Evolutionary conservation across 2,888 invertebrate species (phyloP), one percentile per base, ranked within the genome.

Genomic region (Blastobasis adustella): DNA sequence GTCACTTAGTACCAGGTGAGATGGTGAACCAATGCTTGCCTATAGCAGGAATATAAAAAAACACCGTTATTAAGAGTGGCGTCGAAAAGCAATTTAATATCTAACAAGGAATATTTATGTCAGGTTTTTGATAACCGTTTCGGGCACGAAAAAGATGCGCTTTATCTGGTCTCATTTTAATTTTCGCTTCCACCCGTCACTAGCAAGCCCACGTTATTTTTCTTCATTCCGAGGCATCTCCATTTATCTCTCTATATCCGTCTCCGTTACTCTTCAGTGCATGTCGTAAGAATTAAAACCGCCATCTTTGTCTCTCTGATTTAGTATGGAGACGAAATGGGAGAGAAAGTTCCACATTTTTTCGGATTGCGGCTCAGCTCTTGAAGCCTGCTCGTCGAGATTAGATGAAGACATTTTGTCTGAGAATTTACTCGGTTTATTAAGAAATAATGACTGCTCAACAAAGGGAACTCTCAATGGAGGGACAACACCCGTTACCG

Each of bases 161-260:
- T 23, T 23, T 23, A 23, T 23, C 3, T 23, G 23, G 23, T 23
- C 23, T 23, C 23, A 23, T 23, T 23, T 23, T 23, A 23, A 23
- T 23, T 23, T 23, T 23, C 23, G 23, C 23, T 23, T 23, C 23
- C 23, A 43, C 43, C 41, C 41, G 23, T 23, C 47, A 47, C 47
- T 40, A 10, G 10, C 38, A 6, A 36, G 7, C 68, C 62, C 57
- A 63, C 38, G 63, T 66, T 65, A 75, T 72, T 71, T 75, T 73
- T 73, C 76, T 73, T 73, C 71, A 74, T 77, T 76, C 58, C 65
- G 58, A 58, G 62, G 62, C 64, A 66, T 69, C 66, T 67, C 63
- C 58, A 58, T 76, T 76, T 71, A 70, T 65, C 62, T 64, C 51
- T 42, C 59, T 57, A 44, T 38, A 38, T 49, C 44, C 45, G 45